A percentile compares a stretch with the other conserved stretches of the same genome.
These are phyloP conservation scores for Arbacia lixula DNA, from an alignment of 53 echinoderm and acorn worm species.

Conservation along the genomic window DNA sequence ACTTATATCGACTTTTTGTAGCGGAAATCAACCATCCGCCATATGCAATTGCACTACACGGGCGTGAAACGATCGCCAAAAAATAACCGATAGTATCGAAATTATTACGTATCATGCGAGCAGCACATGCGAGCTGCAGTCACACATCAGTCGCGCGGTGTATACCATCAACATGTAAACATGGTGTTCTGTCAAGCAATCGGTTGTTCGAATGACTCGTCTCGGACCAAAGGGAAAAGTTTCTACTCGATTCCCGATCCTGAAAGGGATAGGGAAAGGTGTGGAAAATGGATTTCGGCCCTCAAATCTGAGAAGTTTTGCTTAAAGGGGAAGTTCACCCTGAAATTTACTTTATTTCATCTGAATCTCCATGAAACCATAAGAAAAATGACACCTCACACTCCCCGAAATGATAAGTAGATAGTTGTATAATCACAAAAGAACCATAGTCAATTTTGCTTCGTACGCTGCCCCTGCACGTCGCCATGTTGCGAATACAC, in stretches of 20 bases:
- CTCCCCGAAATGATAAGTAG: background rate
- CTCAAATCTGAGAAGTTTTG: constrained; percentile 49
- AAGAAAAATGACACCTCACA: background rate
- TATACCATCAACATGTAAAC: too few relatives aligned
- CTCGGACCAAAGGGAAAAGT: constrained; percentile 12
- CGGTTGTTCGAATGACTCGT: constrained; percentile 48
- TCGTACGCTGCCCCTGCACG: background rate
- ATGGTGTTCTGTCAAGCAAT: constrained; percentile 64
- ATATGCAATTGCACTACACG: too few relatives aligned
- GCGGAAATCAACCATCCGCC: too few relatives aligned
- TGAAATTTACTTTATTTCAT: too few relatives aligned
- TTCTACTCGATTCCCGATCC: constrained; percentile 60
- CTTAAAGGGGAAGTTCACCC: too few relatives aligned
- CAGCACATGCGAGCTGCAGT: too few relatives aligned
- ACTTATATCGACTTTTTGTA: too few relatives aligned
- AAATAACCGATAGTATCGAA: too few relatives aligned
- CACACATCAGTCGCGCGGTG: too few relatives aligned
- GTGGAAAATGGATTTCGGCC: constrained; percentile 57
- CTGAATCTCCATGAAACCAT: too few relatives aligned
- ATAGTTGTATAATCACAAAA: background rate
- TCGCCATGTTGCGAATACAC: background rate
- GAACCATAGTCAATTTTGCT: background rate
- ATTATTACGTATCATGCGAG: too few relatives aligned
- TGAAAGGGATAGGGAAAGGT: constrained; percentile 30
- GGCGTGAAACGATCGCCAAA: too few relatives aligned